Evolutionary conservation across 2,797 vertebrate species (phyloP).

Genomic region (Cynodonichthys magdalenae): DNA sequence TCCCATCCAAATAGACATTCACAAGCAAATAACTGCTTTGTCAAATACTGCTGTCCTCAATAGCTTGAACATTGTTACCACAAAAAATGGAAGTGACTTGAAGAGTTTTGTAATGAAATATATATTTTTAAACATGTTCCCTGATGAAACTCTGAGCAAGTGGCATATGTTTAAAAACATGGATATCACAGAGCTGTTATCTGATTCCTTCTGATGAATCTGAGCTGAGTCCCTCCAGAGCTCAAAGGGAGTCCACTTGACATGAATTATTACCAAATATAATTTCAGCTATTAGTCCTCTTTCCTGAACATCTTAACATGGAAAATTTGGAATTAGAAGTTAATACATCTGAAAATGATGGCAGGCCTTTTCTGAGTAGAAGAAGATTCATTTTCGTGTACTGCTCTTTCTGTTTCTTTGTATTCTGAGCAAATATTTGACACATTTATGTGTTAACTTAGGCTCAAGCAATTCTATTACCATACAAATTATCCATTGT

Average conservation of each 20-base stretch:
- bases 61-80: constrained; percentile 8
- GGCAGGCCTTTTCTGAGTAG: constrained; percentile 75
- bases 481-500: constrained; percentile 82
- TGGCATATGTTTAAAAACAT: constrained; percentile 87
- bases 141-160: constrained; percentile 83
- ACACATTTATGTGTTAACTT: constrained; percentile 86
- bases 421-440: constrained; percentile 79
- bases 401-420: constrained; percentile 71
- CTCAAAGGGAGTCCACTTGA: constrained; percentile 87
- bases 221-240: constrained; percentile 85
- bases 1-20: neutral
- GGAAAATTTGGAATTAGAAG: constrained; percentile 88
- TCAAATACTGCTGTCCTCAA: neutral
- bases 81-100: constrained; percentile 38
- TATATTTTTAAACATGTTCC: constrained; percentile 77
- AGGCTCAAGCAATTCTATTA: constrained; percentile 82
- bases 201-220: constrained; percentile 92
- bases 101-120: constrained; percentile 62
- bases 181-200: constrained; percentile 88
- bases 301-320: constrained; percentile 89
- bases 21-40: neutral
- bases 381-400: constrained; percentile 83
- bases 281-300: constrained; percentile 94
- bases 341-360: constrained; percentile 90
- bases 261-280: constrained; percentile 98